Percentiles rank a stretch among this genome's conserved stretches.
Conservation (phyloP, 35 echinoderm and acorn worm species). For the Diadema setosum region DNA sequence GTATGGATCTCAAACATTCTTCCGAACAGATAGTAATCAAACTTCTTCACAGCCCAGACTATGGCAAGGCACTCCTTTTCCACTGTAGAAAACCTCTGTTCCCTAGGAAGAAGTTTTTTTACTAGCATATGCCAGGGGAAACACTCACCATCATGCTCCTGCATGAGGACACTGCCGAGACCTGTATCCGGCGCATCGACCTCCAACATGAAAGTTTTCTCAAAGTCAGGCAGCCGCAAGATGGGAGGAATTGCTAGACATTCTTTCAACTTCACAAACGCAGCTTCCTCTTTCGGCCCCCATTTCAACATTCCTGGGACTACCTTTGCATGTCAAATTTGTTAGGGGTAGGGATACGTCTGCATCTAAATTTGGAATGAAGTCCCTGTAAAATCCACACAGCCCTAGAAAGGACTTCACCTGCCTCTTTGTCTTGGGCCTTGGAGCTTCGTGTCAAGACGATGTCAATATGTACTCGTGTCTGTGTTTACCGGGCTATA, state of each 20-base stretch:
- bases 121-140: conserved; percentile 2
- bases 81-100: background rate
- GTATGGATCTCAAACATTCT: too few species aligned
- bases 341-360: background rate
- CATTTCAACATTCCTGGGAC: background rate
- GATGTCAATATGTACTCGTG: too few species aligned
- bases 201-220: too few species aligned
- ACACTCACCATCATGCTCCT: background rate
- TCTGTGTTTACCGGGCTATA: too few species aligned
- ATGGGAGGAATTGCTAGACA: background rate
- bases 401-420: background rate
- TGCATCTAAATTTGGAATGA: background rate
- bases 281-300: background rate
- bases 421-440: too few species aligned
- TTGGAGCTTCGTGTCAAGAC: too few species aligned
- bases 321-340: background rate
- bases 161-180: conserved; percentile 11
- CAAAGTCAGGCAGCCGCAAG: background rate
- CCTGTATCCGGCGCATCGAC: too few species aligned
- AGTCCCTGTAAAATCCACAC: background rate
- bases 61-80: conserved; percentile 38
- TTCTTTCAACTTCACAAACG: conserved; percentile 5
- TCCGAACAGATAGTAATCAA: too few species aligned
- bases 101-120: background rate
- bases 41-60: too few species aligned